These are phyloP conservation scores for Zoanthus sansibaricus DNA, from an alignment of 92 coral and sea anemone genomes.

Conservation along the genomic window DNA sequence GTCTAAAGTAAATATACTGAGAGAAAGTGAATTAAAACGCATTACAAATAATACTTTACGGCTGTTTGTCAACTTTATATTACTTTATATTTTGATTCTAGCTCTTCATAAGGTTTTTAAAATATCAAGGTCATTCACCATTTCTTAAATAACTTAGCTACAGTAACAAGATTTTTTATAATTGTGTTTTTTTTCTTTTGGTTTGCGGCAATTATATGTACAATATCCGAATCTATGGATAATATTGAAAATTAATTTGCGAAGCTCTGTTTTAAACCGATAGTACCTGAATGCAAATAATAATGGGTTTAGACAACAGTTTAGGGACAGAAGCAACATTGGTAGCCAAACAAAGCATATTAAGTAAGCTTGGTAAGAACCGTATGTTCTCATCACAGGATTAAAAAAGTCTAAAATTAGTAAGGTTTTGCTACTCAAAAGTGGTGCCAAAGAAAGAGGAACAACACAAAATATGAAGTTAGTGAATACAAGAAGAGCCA, in stretches of 20 bases:
- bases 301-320: background rate
- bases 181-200: background rate
- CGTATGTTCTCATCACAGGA: background rate
- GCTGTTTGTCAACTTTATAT: too few relatives aligned
- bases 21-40: too few relatives aligned
- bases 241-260: background rate
- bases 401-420: background rate
- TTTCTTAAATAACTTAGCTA: too few relatives aligned
- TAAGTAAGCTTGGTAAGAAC: background rate
- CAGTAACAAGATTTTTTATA: background rate
- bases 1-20: too few relatives aligned
- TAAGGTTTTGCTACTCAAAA: background rate
- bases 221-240: background rate
- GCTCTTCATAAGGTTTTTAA: too few relatives aligned
- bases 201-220: too few relatives aligned
- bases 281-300: background rate
- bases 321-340: background rate
- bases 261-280: background rate
- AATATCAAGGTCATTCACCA: too few relatives aligned
- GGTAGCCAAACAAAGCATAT: slow-evolving; percentile 2
- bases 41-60: too few relatives aligned
- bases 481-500: background rate
- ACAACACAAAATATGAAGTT: background rate
- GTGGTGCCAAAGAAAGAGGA: background rate
- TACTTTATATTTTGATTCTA: too few relatives aligned